Evolutionary conservation across 2,797 vertebrate species (phyloP), one percentile per base, ranked within the genome.

Genomic region (Characodon lateralis): DNA sequence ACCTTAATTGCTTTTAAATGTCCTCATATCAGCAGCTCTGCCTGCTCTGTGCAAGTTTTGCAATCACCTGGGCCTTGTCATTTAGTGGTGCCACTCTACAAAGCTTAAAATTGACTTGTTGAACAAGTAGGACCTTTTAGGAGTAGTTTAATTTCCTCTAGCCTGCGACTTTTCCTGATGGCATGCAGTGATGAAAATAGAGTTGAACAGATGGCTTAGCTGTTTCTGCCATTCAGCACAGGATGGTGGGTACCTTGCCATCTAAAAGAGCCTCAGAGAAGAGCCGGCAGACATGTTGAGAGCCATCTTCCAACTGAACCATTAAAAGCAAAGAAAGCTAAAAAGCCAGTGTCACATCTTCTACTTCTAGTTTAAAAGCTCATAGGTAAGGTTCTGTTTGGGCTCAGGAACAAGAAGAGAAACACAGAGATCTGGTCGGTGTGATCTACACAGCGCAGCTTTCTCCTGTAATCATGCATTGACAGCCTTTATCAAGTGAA

Each of bases 151-250:
- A 82, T 85, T 84, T 84, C 84, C 80, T 39, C 79, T 75, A 74
- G 88, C 78, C 79, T 1, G 18, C 41, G 61, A 77, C 76, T 82
- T 80, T 88, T 76, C 88, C 82, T n/a, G 9, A 83, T 91, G 87
- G 73, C 89, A 87, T 80, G 85, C 89, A 86, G 85, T 85, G 92
- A 91, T 94, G 93, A 89, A 95, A 95, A 95, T 94, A 93, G 92
- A 94, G 89, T 78, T 75, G 82, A 90, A 89, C 95, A 96, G 95
- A 96, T 96, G 95, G 95, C 92, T 72, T 88, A 83, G 92, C 83
- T 88, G 89, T 91, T 90, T 93, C 88, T 77, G 46, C 72, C 77
- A 74, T 91, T 92, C 93, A 91, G 90, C 83, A 83, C 88, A 91
- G 90, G 86, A 89, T 92, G 91, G 87, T 86, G 89, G 91, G 84